Evolutionary conservation across 2,113 vertebrate genomes (phyloP).

Genomic region (Toxostoma redivivum): DNA sequence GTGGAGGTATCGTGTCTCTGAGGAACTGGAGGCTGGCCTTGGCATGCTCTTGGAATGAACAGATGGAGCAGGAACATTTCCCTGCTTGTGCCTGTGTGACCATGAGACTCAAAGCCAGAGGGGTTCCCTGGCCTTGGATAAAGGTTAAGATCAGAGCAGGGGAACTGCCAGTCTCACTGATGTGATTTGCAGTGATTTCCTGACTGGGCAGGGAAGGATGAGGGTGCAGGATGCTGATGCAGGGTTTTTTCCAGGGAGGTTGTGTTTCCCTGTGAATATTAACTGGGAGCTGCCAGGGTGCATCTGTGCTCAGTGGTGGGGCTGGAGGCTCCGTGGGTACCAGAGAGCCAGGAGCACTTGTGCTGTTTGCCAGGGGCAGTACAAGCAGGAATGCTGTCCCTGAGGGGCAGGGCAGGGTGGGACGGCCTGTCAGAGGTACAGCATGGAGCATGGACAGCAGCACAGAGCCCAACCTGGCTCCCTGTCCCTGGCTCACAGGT

Average conservation of each 20-base stretch:
- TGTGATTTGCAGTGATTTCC: neutral
- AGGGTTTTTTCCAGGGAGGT: neutral
- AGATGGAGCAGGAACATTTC: neutral
- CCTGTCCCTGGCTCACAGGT: neutral
- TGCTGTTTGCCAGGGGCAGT: neutral
- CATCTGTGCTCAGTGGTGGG: neutral
- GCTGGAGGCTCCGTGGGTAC: neutral
- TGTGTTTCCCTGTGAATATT: neutral
- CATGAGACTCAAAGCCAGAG: neutral
- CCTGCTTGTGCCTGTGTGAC: neutral
- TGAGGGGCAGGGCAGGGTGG: neutral
- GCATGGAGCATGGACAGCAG: neutral
- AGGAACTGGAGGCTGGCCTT: neutral
- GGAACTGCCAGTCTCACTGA: neutral
- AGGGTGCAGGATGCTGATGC: neutral
- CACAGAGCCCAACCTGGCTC: neutral
- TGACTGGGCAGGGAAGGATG: neutral
- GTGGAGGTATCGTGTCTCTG: neutral
- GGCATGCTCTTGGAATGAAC: neutral
- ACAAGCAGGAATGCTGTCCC: neutral
- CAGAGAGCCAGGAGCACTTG: neutral
- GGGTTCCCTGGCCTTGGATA: neutral
- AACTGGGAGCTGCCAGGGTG: neutral
- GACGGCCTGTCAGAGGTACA: rapidly evolving
- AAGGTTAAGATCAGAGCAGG: neutral